Percentiles rank a stretch among this genome's conserved stretches.
These are phyloP conservation scores for Cirrhinus molitorella DNA, from an alignment of 2,797 vertebrate species.

Conservation along the genomic window DNA sequence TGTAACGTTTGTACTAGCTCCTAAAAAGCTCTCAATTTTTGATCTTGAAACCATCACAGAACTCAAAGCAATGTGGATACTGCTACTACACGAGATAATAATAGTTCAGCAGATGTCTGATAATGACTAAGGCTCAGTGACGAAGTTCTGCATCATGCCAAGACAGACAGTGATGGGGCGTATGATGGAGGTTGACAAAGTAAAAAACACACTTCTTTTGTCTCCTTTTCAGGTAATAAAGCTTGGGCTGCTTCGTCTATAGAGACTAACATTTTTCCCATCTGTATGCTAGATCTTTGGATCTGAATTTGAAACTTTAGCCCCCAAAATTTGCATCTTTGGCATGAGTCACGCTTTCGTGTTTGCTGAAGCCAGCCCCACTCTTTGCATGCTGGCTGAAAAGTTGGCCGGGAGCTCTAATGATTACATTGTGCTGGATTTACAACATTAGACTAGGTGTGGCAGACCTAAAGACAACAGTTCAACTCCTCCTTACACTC, in stretches of 20 bases:
- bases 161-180: background rate
- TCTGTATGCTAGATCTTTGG: conserved; percentile 20
- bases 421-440: conserved; percentile 23
- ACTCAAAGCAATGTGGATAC: background rate
- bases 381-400: conserved; percentile 2
- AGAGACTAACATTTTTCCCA: background rate
- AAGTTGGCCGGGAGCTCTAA: conserved; percentile 3
- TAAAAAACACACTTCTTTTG: conserved; percentile 1
- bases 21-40: background rate
- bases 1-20: background rate
- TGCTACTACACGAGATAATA: background rate
- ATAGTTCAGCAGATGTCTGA: background rate
- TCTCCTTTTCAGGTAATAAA: background rate
- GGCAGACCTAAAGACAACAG: background rate
- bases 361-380: conserved; percentile 13
- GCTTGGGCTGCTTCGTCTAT: background rate
- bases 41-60: background rate
- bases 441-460: conserved; percentile 28
- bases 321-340: conserved; percentile 15
- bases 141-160: background rate
- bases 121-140: background rate
- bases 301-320: conserved; percentile 20
- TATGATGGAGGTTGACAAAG: background rate
- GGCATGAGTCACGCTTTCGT: background rate
- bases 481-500: background rate